Evolutionary conservation across 2,113 vertebrate genomes (phyloP).

Genomic region (Vulpes lagopus): DNA sequence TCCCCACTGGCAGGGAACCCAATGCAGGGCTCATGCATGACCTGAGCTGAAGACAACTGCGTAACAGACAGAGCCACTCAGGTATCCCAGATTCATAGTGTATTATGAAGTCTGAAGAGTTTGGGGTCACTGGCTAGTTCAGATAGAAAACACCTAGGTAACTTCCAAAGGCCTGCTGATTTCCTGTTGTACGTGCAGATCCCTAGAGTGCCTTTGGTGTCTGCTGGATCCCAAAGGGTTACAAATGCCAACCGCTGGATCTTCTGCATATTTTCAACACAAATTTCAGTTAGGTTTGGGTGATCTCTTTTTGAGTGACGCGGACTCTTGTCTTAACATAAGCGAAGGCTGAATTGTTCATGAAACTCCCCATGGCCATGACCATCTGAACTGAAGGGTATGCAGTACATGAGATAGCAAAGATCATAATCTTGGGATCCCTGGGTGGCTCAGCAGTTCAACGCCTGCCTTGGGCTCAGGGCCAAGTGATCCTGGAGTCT

Average conservation of each 20-base stretch:
- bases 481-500: no score
- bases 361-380: conserved; percentile 97
- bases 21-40: no score
- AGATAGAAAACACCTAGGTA: conserved; percentile 98
- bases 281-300: conserved; percentile 98
- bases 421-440: conserved; percentile 92
- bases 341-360: conserved; percentile 98
- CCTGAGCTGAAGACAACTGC: no score
- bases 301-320: conserved; percentile 98
- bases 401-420: conserved; percentile 98
- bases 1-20: no score
- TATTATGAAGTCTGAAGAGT: conserved; percentile 98
- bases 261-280: conserved; percentile 99
- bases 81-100: conserved; percentile 92
- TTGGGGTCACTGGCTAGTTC: conserved; percentile 98
- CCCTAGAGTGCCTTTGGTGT: conserved; percentile 98
- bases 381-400: conserved; percentile 97
- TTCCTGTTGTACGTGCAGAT: conserved; percentile 98
- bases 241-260: conserved; percentile 97
- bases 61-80: no score
- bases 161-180: conserved; percentile 98
- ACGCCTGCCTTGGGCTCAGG: no score
- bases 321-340: conserved; percentile 99
- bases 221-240: conserved; percentile 97
- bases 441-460: no score